These are phyloP conservation scores for Noctua janthe DNA, from an alignment of 2,888 invertebrate species.

Conservation along the genomic window DNA sequence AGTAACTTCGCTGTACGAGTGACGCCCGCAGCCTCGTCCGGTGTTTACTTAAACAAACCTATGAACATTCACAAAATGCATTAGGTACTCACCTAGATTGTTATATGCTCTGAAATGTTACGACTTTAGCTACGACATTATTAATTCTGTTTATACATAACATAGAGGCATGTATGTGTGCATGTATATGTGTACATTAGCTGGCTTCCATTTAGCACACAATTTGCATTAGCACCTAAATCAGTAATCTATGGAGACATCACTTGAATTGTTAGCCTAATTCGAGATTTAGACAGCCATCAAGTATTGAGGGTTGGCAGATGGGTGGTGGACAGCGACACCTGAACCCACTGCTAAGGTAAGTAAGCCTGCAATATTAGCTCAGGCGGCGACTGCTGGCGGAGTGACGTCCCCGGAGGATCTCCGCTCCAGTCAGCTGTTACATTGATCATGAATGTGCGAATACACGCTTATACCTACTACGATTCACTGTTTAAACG, in stretches of 20 bases:
- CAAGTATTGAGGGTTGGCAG: constrained; percentile 82
- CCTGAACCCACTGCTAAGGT: constrained; percentile 63
- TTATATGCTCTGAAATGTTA: constrained; percentile 32
- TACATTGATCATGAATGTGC: constrained; percentile 44
- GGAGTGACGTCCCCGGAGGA: constrained; percentile 42
- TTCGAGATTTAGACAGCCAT: constrained; percentile 81
- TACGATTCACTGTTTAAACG: not conserved
- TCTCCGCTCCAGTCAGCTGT: constrained; percentile 27
- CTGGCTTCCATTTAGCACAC: constrained; percentile 54
- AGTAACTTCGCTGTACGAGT: constrained; percentile 87
- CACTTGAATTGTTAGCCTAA: constrained; percentile 74
- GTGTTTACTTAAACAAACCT: constrained; percentile 61
- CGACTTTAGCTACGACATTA: constrained; percentile 29
- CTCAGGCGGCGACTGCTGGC: constrained; percentile 51
- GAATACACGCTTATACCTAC: constrained; percentile 11
- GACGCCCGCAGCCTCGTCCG: constrained; percentile 78
- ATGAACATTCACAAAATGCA: constrained; percentile 61
- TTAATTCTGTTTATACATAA: constrained; percentile 53
- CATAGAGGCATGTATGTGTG: constrained; percentile 20
- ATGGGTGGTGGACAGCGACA: constrained; percentile 70
- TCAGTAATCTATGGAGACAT: constrained; percentile 73
- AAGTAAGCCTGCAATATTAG: constrained; percentile 77
- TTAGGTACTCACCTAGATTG: constrained; percentile 45
- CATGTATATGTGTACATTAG: constrained; percentile 38
- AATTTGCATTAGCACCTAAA: constrained; percentile 70